Evolutionary conservation across 53 echinoderm and acorn worm species (phyloP).

Genomic region (Paelopatides confundens): DNA sequence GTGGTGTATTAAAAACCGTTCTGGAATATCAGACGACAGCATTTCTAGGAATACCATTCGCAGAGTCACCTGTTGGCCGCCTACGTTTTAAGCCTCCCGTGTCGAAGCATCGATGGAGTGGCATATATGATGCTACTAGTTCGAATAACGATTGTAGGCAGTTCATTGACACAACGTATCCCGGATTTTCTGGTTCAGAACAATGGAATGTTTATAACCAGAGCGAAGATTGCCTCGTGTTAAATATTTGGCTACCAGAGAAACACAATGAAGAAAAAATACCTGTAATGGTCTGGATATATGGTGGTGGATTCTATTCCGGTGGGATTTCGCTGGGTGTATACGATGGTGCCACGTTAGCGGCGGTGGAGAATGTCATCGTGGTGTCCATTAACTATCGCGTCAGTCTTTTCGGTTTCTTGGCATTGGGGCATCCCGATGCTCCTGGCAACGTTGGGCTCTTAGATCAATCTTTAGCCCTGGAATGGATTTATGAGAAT

Average conservation of each 20-base stretch:
- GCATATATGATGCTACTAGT: constrained; percentile 61
- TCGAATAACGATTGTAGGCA: constrained; percentile 77
- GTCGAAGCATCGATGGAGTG: constrained; percentile 61
- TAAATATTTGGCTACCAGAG: constrained; percentile 87
- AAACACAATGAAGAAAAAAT: constrained; percentile 21
- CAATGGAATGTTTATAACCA: constrained; percentile 90
- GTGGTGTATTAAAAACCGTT: constrained; percentile 70
- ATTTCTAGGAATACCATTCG: constrained; percentile 91
- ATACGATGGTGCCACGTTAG: constrained; percentile 86
- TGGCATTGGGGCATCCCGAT: constrained; percentile 78
- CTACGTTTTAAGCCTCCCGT: constrained; percentile 77
- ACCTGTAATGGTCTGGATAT: constrained; percentile 98
- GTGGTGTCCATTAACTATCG: constrained; percentile 93
- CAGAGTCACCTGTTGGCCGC: constrained; percentile 71
- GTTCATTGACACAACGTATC: constrained; percentile 64
- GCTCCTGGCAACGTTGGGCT: constrained; percentile 95
- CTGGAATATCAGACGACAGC: constrained; percentile 53
- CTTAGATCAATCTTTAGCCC: constrained; percentile 80
- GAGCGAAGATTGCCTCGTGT: constrained; percentile 82
- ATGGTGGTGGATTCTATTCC: constrained; percentile 83
- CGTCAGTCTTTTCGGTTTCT: constrained; percentile 84
- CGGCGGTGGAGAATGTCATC: constrained; percentile 80
- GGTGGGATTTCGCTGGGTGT: constrained; percentile 82
- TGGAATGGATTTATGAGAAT: constrained; percentile 90
- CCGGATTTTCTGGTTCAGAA: constrained; percentile 76